Conservation (phyloP, 2,797 vertebrate genomes). For the Catharus ustulatus region DNA sequence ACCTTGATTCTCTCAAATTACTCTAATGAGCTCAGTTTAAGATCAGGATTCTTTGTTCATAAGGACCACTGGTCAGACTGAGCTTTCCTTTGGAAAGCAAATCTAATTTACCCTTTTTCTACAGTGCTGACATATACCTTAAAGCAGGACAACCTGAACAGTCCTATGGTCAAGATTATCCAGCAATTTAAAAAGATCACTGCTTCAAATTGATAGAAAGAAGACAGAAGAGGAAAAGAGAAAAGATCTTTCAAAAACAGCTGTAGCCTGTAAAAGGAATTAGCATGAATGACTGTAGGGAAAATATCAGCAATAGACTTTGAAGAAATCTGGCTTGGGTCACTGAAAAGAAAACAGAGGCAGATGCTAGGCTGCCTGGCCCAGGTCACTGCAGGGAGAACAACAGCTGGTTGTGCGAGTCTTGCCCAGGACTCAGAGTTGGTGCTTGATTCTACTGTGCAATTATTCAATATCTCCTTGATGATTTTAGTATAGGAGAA, state of each 20-base stretch:
- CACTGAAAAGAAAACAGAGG: constrained; percentile 42
- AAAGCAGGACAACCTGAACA: neutral
- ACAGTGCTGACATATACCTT: neutral
- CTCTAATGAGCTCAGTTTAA: neutral
- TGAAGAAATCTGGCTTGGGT: constrained; percentile 35
- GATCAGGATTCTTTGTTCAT: neutral
- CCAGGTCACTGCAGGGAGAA: constrained; percentile 57
- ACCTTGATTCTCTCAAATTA: neutral
- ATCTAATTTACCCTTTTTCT: neutral
- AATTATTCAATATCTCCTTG: neutral
- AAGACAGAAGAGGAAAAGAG: neutral
- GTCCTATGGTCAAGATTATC: neutral
- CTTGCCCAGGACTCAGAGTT: neutral
- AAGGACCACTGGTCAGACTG: neutral
- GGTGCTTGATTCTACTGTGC: neutral
- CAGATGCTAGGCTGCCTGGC: constrained; percentile 21
- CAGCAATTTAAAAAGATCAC: neutral
- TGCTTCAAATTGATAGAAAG: neutral
- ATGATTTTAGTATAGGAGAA: neutral
- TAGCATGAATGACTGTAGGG: neutral
- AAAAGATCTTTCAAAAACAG: constrained; percentile 12
- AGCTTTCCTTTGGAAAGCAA: neutral
- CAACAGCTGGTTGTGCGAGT: neutral
- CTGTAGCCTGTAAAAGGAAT: constrained; percentile 16
- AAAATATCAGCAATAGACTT: constrained; percentile 31